Conservation (phyloP, 2,888 invertebrate species). For the Parnassius apollo region DNA sequence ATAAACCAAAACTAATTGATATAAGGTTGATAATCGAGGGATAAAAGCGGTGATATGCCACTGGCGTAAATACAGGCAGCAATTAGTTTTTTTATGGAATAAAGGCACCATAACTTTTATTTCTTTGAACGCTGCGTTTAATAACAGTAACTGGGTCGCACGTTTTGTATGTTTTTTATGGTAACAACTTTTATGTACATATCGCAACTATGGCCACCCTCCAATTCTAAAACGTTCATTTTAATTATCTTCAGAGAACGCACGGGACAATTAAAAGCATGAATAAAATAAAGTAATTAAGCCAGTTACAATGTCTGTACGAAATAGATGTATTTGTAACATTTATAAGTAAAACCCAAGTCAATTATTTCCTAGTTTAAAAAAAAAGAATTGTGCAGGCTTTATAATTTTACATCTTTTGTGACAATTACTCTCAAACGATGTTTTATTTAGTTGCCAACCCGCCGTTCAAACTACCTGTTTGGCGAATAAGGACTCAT, state of each 20-base stretch:
- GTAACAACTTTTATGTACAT: background rate
- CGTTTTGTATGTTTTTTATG: background rate
- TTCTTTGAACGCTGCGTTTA: slow-evolving; percentile 11
- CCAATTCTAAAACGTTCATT: background rate
- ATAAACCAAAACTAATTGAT: background rate
- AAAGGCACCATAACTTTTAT: slow-evolving; percentile 17
- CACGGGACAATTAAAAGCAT: background rate
- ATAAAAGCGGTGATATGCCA: background rate
- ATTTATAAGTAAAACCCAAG: no score
- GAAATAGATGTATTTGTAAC: no score
- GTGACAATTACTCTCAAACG: no score
- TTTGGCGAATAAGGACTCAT: no score
- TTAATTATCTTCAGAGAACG: background rate
- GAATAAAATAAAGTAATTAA: no score
- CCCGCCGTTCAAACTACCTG: no score
- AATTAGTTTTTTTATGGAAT: slow-evolving; percentile 19
- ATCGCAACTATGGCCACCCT: background rate
- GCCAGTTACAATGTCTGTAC: no score
- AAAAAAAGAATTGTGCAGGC: no score
- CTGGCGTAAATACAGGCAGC: slow-evolving; percentile 15
- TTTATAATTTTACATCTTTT: no score
- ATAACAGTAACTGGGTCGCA: background rate
- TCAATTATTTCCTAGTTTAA: no score
- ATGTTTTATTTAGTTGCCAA: no score
- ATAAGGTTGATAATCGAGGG: slow-evolving; percentile 1